Conservation (phyloP, 2,113 vertebrate species). For the Thymallus thymallus region DNA sequence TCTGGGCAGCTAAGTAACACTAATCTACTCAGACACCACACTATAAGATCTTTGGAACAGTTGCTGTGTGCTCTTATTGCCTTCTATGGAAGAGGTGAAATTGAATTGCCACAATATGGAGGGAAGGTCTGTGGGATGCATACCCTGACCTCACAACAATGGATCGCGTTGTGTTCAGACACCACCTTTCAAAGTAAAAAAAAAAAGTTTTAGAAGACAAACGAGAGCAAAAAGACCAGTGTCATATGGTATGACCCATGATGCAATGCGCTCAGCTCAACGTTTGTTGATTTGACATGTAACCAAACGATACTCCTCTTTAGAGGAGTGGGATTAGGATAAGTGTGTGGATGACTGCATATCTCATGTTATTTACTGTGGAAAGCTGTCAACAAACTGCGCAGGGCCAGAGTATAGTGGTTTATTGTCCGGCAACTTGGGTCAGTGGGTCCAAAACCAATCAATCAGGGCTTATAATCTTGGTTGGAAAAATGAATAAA, state of each 20-base stretch:
- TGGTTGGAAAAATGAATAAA: not conserved
- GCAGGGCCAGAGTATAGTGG: constrained; percentile 6
- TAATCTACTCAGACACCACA: too few relatives aligned
- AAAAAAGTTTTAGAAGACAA: not conserved
- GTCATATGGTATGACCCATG: not conserved
- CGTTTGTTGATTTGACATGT: too few relatives aligned
- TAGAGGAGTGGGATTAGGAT: not conserved
- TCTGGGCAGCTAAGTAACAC: too few relatives aligned
- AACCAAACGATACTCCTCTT: not conserved
- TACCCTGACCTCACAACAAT: too few relatives aligned
- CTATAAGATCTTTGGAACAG: too few relatives aligned
- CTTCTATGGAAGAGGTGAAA: too few relatives aligned
- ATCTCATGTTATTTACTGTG: constrained; percentile 14
- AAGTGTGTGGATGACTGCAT: not conserved
- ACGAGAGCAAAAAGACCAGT: not conserved
- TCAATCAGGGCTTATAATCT: not conserved
- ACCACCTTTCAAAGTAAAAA: not conserved
- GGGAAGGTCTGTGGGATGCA: too few relatives aligned
- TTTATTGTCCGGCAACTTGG: constrained; percentile 7
- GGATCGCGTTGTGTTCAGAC: too few relatives aligned
- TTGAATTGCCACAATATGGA: too few relatives aligned
- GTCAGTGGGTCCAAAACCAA: not conserved
- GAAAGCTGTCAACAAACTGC: constrained; percentile 23
- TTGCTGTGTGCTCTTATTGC: too few relatives aligned
- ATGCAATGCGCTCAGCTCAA: not conserved